These are phyloP conservation scores for Dromiciops gliroides DNA, from an alignment of 2,113 vertebrate species.

Conservation along the genomic window DNA sequence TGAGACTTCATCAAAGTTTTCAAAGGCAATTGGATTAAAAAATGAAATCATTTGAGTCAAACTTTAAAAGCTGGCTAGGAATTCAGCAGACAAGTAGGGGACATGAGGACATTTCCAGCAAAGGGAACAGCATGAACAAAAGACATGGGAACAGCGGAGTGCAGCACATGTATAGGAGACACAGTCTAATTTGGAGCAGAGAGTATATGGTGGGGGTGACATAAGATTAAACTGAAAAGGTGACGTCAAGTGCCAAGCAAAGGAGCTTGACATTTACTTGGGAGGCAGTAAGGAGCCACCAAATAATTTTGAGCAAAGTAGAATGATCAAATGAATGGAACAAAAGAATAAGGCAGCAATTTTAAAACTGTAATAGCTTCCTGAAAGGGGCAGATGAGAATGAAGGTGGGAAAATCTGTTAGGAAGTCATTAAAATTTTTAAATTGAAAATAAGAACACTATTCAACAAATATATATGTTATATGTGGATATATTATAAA, in stretches of 20 bases:
- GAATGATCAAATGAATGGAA: too few relatives aligned
- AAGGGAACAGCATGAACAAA: not conserved
- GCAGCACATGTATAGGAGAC: not conserved
- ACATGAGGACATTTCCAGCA: not conserved
- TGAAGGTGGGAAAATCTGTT: not conserved
- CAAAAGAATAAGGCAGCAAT: too few relatives aligned
- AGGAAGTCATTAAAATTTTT: too few relatives aligned
- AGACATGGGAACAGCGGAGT: not conserved
- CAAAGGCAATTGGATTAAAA: not conserved
- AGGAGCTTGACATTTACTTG: not conserved
- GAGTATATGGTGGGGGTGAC: not conserved
- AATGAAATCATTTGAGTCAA: not conserved
- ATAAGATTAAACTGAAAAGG: not conserved
- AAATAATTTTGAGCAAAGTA: not conserved
- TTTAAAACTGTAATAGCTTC: too few relatives aligned
- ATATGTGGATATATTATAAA: too few relatives aligned
- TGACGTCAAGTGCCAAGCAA: not conserved
- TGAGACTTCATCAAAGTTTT: not conserved
- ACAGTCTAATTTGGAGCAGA: not conserved
- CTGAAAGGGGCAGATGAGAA: not conserved
- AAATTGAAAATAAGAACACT: too few relatives aligned
- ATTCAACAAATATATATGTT: too few relatives aligned
- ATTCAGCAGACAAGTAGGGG: not conserved
- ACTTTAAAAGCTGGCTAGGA: not conserved
- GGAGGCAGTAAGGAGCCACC: not conserved